These are phyloP conservation scores for Merodon equestris DNA, from an alignment of 2,888 invertebrate genomes.

Conservation along the genomic window DNA sequence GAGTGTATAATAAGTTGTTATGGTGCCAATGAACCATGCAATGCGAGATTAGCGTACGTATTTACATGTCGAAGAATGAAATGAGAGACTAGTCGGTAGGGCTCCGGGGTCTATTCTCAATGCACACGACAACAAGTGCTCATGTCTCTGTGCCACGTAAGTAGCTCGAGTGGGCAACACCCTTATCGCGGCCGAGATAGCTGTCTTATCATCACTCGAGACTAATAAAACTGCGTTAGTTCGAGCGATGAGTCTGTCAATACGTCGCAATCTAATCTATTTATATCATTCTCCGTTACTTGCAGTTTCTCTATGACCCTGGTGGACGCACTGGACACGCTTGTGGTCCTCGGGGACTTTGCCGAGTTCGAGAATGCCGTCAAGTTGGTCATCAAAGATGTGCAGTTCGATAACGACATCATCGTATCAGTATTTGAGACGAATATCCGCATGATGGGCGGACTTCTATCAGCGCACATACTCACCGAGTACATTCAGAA, in stretches of 20 bases:
- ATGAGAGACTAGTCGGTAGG: too few species aligned
- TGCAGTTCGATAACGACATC: conserved; percentile 95
- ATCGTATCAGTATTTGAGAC: conserved; percentile 99
- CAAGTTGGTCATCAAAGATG: conserved; percentile 90
- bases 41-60: conserved; percentile 18
- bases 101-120: too few species aligned
- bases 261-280: background rate
- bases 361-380: conserved; percentile 96
- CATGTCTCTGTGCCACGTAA: too few species aligned
- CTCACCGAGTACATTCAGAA: conserved; percentile 90
- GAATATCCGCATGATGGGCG: conserved; percentile 98
- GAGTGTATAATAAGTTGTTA: conserved; percentile 47
- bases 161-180: background rate
- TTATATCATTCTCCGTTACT: conserved; percentile 71
- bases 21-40: conserved; percentile 53
- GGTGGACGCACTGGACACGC: conserved; percentile 95
- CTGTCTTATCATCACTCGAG: conserved; percentile 33
- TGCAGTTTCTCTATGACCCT: conserved; percentile 96
- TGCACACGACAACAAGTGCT: too few species aligned
- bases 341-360: conserved; percentile 94
- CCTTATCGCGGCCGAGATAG: background rate
- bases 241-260: background rate
- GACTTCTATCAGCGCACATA: conserved; percentile 94
- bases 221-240: background rate
- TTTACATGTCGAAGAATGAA: conserved; percentile 23